A percentile compares a stretch with the other conserved stretches of the same genome.
These are phyloP conservation scores for Pteruthius melanotis DNA, from an alignment of 2,113 vertebrate genomes.

Conservation along the genomic window DNA sequence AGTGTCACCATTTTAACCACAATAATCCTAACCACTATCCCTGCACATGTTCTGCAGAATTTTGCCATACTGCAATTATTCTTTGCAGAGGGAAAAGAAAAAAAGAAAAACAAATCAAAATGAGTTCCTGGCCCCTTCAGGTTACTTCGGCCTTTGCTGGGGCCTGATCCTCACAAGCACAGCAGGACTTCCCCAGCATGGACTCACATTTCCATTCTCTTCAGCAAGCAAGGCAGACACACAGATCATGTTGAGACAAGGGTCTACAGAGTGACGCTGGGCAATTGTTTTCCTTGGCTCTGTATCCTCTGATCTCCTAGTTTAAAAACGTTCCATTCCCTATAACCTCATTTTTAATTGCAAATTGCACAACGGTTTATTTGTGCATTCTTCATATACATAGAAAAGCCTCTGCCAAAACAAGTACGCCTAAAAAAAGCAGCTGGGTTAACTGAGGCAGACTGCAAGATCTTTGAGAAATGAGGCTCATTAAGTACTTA, in stretches of 20 bases:
- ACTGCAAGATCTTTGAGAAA: constrained; percentile 39
- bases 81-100: not conserved
- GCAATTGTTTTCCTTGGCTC: constrained; percentile 10
- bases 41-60: not conserved
- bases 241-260: not conserved
- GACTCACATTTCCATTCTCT: not conserved
- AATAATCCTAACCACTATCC: not conserved
- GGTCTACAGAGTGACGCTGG: not conserved
- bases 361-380: constrained; percentile 38
- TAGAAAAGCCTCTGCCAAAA: constrained; percentile 40
- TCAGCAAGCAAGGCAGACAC: not conserved
- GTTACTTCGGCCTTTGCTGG: not conserved
- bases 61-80: not conserved
- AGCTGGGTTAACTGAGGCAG: constrained; percentile 50
- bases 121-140: not conserved
- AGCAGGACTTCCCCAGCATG: not conserved
- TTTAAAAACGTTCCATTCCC: not conserved
- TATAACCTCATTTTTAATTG: constrained; percentile 37
- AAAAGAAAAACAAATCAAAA: not conserved
- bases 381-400: constrained; percentile 18
- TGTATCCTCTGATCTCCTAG: not conserved
- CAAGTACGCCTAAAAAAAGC: constrained; percentile 55
- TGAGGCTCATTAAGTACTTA: constrained; percentile 46
- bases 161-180: not conserved
- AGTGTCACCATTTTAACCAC: not conserved